Evolutionary conservation across 2,113 vertebrate genomes (phyloP).

Genomic region (Callionymus lyra): DNA sequence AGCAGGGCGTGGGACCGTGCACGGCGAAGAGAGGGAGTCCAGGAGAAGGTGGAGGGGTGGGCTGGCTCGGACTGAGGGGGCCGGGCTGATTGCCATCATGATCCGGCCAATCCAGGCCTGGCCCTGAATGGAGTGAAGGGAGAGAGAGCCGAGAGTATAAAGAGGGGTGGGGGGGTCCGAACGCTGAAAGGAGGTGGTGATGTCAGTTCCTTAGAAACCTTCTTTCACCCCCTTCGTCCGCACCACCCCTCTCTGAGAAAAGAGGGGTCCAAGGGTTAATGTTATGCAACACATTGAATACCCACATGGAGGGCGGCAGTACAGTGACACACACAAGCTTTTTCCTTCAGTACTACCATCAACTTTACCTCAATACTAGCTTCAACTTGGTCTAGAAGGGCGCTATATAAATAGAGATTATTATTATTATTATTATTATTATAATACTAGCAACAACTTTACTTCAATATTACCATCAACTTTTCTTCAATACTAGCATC

Average conservation of each 20-base stretch:
- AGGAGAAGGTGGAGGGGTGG: slow-evolving; percentile 21
- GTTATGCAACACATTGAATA: slow-evolving; percentile 70
- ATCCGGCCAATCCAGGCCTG: slow-evolving; percentile 54
- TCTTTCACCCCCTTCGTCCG: slow-evolving; percentile 39
- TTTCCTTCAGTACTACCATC: not conserved
- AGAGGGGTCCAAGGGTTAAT: slow-evolving; percentile 72
- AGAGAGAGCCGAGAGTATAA: slow-evolving; percentile 46
- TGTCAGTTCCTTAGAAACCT: slow-evolving; percentile 59
- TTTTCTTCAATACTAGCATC: too few species aligned
- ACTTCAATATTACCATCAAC: too few species aligned
- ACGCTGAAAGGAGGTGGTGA: slow-evolving; percentile 44
- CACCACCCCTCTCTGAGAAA: slow-evolving; percentile 49
- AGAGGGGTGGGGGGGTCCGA: slow-evolving; percentile 32
- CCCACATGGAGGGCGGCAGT: slow-evolving; percentile 49
- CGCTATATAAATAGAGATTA: too few species aligned
- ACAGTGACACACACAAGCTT: slow-evolving; percentile 47
- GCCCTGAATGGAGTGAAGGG: slow-evolving; percentile 46
- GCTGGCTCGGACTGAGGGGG: slow-evolving; percentile 54
- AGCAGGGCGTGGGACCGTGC: slow-evolving; percentile 19
- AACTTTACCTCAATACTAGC: too few species aligned
- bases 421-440: too few species aligned
- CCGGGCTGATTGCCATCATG: slow-evolving; percentile 60
- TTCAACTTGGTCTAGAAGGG: too few species aligned
- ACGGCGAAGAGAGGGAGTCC: slow-evolving; percentile 28
- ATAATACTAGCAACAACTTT: too few species aligned